Base-by-base conservation (phyloP, 2,797 vertebrate species). In the Chrysocyon brachyurus region DNA sequence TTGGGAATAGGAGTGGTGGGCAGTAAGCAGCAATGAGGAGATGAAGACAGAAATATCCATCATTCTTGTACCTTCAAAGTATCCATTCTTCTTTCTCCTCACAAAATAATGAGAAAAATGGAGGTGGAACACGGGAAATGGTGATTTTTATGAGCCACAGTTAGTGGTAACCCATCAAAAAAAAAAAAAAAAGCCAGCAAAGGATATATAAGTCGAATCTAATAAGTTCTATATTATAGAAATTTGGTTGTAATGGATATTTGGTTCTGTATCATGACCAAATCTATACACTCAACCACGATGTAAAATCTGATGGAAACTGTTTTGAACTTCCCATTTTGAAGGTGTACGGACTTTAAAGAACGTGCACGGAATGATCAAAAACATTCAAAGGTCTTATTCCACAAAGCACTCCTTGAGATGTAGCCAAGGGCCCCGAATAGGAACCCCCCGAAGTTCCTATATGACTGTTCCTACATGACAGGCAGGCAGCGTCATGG, bases 281-380 rank as follows among this genome's bases (percentile, higher is more conserved):
- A 73, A 85, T 87, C 31, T 56, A 22, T 33, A 36, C 24, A 59
- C 21, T 70, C 16, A 31, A 31, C 9, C 75, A 5, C 83, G 64
- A 21, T 12, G 24, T n/a, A 90, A 86, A 86, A 86, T 88, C 12
- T 64, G 15, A 79, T 19, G 6, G 4, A 68, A 81, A 75, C 54
- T 49, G 16, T 33, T 87, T 56, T 72, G 12, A 86, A 90, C 6
- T 94, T 90, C 61, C 90, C 92, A 87, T 77, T 88, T 56, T 54
- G 10, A 91, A 88, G 64, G 77, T 70, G 2, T 31, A 77, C 0
- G 24, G 6, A 97, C 19, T 52, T 90, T 28, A 85, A 93, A 56
- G 56, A 73, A 77, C 59, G 70, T 15, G 2, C 16, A 72, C 12
- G 26, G 87, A 93, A 82, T 68, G 10, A 86, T 46, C 14, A 40